Percentiles rank a stretch among this genome's conserved stretches.
Conservation (phyloP, 2,113 vertebrate species). For the Lagenorhynchus albirostris region DNA sequence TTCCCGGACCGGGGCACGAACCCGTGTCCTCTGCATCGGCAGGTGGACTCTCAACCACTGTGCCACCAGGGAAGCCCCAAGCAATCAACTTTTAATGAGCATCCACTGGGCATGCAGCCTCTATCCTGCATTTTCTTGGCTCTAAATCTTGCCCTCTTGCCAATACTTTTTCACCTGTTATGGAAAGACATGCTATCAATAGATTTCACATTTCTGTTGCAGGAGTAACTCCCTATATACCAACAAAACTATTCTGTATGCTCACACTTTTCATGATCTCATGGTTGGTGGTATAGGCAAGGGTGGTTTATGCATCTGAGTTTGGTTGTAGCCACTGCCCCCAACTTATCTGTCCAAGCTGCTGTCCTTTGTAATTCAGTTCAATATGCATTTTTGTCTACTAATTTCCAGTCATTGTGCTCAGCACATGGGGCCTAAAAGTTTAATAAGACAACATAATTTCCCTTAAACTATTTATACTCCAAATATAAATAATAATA, state of each 20-base stretch:
- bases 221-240: background rate
- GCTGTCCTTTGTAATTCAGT: background rate
- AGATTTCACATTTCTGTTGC: background rate
- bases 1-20: no score
- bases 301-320: background rate
- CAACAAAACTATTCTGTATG: background rate
- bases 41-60: no score
- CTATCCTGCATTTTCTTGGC: background rate
- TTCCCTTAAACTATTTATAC: background rate
- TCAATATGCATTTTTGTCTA: background rate
- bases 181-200: background rate
- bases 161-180: background rate
- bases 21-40: no score
- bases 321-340: background rate
- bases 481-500: background rate
- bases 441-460: background rate
- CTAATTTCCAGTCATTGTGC: background rate
- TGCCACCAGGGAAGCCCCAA: background rate
- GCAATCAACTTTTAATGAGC: slow-evolving; percentile 41
- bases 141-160: background rate
- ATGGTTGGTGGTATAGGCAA: background rate
- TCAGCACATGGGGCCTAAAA: background rate
- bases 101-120: background rate
- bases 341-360: background rate
- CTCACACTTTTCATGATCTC: background rate